phyloP scores from a whole-genome alignment of 1,140 invertebrate genomes.

The Popillia japonica region DNA sequence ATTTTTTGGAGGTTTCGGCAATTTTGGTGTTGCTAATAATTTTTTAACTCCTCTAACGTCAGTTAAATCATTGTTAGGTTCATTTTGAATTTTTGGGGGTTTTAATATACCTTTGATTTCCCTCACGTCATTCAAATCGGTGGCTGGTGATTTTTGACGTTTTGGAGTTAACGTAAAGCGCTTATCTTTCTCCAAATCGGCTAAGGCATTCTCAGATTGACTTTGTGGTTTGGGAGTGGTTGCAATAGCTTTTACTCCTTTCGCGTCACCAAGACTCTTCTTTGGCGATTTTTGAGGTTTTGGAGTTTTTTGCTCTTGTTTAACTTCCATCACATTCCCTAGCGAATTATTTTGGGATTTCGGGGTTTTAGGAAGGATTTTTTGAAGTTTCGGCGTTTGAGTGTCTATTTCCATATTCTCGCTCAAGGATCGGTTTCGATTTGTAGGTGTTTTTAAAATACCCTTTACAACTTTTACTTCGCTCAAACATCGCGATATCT shows the following conservation, averaged over 20 bases:
- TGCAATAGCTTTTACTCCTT: neutral
- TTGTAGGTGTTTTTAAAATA: neutral
- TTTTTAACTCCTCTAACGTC: constrained; percentile 58
- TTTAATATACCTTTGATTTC: constrained; percentile 51
- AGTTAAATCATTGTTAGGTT: constrained; percentile 49
- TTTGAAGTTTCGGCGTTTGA: too few relatives aligned
- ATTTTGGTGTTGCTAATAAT: constrained; percentile 42
- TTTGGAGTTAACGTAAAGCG: constrained; percentile 45
- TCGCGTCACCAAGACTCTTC: constrained; percentile 47
- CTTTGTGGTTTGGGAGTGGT: constrained; percentile 30
- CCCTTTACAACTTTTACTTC: too few relatives aligned
- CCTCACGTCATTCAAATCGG: constrained; percentile 60
- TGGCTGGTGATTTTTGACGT: constrained; percentile 56
- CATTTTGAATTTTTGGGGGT: constrained; percentile 39
- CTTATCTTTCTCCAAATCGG: constrained; percentile 40
- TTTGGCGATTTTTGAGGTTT: constrained; percentile 45
- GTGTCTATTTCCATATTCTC: too few relatives aligned
- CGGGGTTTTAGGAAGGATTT: constrained; percentile 18
- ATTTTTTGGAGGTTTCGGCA: constrained; percentile 30
- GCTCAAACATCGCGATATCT: too few relatives aligned
- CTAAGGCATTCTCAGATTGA: neutral
- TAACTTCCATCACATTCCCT: constrained; percentile 38
- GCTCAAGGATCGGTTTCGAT: neutral
- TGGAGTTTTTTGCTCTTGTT: constrained; percentile 43
- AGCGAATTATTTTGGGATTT: neutral